Percentiles rank a stretch among this genome's conserved stretches.
Evolutionary conservation across 2,797 vertebrate species (phyloP).

Genomic region (Sebastes trivittatus): DNA sequence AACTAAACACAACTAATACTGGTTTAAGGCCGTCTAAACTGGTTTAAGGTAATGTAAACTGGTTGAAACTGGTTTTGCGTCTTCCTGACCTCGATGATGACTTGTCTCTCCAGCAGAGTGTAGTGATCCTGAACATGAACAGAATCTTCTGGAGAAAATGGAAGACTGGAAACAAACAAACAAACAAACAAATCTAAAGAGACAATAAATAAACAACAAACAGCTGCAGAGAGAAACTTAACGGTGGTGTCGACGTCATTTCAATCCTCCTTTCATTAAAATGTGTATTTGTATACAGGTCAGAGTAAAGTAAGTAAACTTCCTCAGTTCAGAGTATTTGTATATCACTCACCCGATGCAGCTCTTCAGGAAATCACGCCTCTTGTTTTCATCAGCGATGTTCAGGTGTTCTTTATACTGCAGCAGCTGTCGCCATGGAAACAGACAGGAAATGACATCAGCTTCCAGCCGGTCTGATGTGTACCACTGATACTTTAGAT

Average conservation of each 20-base stretch:
- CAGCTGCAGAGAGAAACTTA: background rate
- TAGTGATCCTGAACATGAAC: constrained; percentile 92
- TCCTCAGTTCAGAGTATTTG: background rate
- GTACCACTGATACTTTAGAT: background rate
- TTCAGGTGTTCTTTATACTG: constrained; percentile 92
- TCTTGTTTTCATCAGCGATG: constrained; percentile 88
- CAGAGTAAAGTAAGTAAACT: background rate
- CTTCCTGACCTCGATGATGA: constrained; percentile 92
- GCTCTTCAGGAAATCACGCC: constrained; percentile 91
- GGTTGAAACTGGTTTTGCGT: background rate
- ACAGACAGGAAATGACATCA: constrained; percentile 13
- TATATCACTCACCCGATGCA: constrained; percentile 86
- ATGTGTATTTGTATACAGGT: background rate
- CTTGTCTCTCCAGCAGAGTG: constrained; percentile 93
- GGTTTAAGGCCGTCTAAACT: background rate
- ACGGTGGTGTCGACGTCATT: too few species aligned
- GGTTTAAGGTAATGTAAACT: background rate
- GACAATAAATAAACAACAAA: background rate
- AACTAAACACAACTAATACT: background rate
- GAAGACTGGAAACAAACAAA: constrained; percentile 63
- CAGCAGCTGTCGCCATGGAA: constrained; percentile 82
- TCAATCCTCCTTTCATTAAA: too few species aligned
- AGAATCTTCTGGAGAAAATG: constrained; percentile 90
- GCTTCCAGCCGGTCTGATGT: background rate
- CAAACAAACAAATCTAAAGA: background rate